phyloP scores from a whole-genome alignment of 2,113 vertebrate genomes.

The Misgurnus mizolepis region DNA sequence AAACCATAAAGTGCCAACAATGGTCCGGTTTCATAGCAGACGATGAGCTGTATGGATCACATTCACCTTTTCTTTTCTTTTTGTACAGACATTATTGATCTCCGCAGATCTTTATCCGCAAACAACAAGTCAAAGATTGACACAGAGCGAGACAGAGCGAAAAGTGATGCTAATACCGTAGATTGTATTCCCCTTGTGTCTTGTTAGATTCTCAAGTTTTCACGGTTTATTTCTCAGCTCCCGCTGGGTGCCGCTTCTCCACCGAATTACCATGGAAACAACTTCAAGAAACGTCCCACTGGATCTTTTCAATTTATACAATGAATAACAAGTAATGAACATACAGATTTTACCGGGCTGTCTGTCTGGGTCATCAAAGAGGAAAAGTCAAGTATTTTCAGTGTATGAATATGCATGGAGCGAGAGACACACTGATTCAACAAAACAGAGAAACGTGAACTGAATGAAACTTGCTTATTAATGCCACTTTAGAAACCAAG shows the following conservation, averaged over 20 bases:
- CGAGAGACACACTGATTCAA: constrained; percentile 3
- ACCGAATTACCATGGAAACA: constrained; percentile 73
- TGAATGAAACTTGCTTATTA: constrained; percentile 15
- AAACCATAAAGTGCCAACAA: no score
- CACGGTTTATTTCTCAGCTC: constrained; percentile 48
- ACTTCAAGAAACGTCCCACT: constrained; percentile 53
- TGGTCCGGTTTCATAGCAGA: no score
- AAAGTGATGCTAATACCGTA: constrained; percentile 40
- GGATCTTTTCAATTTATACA: constrained; percentile 64
- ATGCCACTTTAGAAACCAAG: not conserved
- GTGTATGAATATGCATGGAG: constrained; percentile 6
- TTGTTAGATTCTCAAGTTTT: constrained; percentile 61
- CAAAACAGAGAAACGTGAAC: not conserved
- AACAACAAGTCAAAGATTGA: constrained; percentile 33
- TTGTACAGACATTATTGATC: not conserved
- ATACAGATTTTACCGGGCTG: constrained; percentile 47
- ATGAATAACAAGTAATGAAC: constrained; percentile 55
- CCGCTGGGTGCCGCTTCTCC: constrained; percentile 44
- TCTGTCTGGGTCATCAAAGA: constrained; percentile 51
- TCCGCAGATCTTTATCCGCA: not conserved
- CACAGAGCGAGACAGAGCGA: constrained; percentile 44
- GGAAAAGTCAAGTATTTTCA: not conserved
- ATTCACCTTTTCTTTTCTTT: not conserved
- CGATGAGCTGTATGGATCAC: no score
- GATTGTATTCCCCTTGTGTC: constrained; percentile 54